Percentiles rank a stretch among this genome's conserved stretches.
Evolutionary conservation across 2,113 vertebrate genomes (phyloP).

Genomic region (Suricata suricatta): DNA sequence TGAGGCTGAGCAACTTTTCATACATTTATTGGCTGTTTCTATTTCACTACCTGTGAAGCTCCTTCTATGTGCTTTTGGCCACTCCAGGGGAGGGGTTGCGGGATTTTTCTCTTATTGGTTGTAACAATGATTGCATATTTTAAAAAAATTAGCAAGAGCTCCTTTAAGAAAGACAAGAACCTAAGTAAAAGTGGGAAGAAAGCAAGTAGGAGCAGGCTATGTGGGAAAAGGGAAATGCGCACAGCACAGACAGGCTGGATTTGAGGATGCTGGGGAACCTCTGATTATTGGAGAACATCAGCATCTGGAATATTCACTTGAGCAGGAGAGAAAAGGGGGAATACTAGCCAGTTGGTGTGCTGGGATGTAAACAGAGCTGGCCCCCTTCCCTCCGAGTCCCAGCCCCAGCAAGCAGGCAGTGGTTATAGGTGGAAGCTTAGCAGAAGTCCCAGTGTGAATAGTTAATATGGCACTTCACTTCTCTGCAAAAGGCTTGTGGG

Average conservation of each 20-base stretch:
- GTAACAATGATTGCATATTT: not conserved
- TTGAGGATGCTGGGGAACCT: not conserved
- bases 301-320: not conserved
- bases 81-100: not conserved
- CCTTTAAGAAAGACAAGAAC: not conserved
- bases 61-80: not conserved
- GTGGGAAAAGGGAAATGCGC: not conserved
- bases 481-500: not conserved
- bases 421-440: not conserved
- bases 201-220: not conserved
- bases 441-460: not conserved
- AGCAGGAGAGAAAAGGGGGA: not conserved
- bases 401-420: not conserved
- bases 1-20: not conserved
- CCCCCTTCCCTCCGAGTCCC: not conserved
- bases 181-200: not conserved
- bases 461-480: not conserved
- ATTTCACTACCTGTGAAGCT: not conserved
- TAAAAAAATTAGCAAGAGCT: not conserved
- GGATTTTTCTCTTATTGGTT: not conserved
- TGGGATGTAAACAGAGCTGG: not conserved
- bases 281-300: not conserved
- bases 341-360: not conserved
- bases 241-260: not conserved
- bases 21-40: not conserved